phyloP scores from a whole-genome alignment of 1,140 invertebrate species.

The Cherax quadricarinatus region DNA sequence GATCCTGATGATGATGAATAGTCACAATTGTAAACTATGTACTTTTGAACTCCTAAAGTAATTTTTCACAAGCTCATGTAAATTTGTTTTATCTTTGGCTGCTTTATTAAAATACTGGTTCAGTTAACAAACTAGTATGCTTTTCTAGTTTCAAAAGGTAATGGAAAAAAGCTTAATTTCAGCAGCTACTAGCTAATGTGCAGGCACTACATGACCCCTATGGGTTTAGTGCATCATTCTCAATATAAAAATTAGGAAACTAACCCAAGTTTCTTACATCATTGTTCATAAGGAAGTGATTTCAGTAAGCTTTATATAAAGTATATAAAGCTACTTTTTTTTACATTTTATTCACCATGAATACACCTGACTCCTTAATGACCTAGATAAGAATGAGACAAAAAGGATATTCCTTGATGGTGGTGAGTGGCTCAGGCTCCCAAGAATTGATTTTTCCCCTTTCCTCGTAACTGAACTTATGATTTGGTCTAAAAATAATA shows the following conservation, averaged over 20 bases:
- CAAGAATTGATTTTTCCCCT: too few species aligned
- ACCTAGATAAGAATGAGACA: too few species aligned
- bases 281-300: not conserved
- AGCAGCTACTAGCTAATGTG: not conserved
- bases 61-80: not conserved
- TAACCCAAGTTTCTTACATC: not conserved
- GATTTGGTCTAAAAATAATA: too few species aligned
- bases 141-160: not conserved
- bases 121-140: not conserved
- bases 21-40: not conserved
- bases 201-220: not conserved
- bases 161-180: not conserved
- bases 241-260: not conserved
- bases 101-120: not conserved
- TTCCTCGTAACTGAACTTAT: too few species aligned
- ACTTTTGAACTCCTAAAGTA: not conserved
- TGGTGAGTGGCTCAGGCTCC: too few species aligned
- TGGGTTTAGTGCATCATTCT: too few species aligned
- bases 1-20: constrained; percentile 86
- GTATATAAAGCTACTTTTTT: not conserved
- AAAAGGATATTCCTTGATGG: too few species aligned
- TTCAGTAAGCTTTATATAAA: not conserved
- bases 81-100: not conserved
- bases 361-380: too few species aligned
- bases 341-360: not conserved